A percentile compares a stretch with the other conserved stretches of the same genome.
phyloP scores from a whole-genome alignment of 1,140 invertebrate genomes.

The Parapsyche elsis region DNA sequence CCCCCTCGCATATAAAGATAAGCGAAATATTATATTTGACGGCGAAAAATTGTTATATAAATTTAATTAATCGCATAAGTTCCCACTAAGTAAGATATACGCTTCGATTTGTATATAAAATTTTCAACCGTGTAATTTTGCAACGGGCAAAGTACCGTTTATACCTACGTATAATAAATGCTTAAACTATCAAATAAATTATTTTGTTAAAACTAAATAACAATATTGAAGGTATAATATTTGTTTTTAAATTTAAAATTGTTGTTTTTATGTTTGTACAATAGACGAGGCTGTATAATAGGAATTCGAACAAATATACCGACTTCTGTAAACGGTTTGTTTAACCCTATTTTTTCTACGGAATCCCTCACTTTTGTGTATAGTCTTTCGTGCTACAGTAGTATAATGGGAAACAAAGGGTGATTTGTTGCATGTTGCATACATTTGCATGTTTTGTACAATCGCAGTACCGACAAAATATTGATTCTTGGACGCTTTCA shows the following conservation, averaged over 20 bases:
- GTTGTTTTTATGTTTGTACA: background rate
- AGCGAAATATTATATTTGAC: background rate
- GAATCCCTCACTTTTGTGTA: background rate
- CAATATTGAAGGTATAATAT: too few species aligned
- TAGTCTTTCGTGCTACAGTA: background rate
- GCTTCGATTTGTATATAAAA: too few species aligned
- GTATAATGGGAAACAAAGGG: conserved; percentile 35
- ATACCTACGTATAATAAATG: too few species aligned
- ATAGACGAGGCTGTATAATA: background rate
- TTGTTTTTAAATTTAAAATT: background rate
- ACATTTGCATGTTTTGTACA: conserved; percentile 37
- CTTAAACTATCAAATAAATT: too few species aligned
- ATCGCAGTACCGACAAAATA: conserved; percentile 17
- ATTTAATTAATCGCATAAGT: too few species aligned
- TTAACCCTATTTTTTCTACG: conserved; percentile 4
- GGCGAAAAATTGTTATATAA: background rate
- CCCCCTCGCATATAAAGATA: background rate
- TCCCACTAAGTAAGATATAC: too few species aligned
- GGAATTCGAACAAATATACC: background rate
- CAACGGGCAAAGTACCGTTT: too few species aligned
- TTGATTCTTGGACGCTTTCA: conserved; percentile 27
- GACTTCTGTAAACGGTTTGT: too few species aligned
- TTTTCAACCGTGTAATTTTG: too few species aligned
- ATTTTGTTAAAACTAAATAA: too few species aligned
- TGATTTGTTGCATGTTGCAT: conserved; percentile 2